Evolutionary conservation across 2,113 vertebrate genomes (phyloP).

Genomic region (Baryphthengus martii): DNA sequence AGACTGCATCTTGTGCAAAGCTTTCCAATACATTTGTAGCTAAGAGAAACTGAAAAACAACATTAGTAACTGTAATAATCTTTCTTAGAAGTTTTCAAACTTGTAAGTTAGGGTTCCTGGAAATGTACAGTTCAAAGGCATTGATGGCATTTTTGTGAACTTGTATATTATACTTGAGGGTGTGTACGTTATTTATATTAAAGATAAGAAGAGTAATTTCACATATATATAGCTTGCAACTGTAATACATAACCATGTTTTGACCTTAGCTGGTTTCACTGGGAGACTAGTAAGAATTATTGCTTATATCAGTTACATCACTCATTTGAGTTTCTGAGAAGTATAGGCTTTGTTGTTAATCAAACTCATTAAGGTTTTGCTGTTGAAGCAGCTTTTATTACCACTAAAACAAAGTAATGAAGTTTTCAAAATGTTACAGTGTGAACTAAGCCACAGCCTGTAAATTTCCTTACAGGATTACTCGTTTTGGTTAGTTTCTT

Average conservation of each 20-base stretch:
- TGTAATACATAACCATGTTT: not conserved
- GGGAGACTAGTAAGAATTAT: not conserved
- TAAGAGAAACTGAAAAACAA: conserved; percentile 4
- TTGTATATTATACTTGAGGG: fast-evolving
- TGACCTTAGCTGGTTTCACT: not conserved
- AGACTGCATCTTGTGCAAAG: not conserved
- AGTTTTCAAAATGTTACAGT: not conserved
- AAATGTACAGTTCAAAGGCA: not conserved
- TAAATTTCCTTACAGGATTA: not conserved
- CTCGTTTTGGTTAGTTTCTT: not conserved
- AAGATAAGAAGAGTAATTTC: not conserved
- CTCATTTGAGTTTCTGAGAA: not conserved
- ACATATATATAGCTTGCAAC: not conserved
- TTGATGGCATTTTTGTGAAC: not conserved
- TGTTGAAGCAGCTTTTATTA: not conserved
- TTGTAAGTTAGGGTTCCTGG: not conserved
- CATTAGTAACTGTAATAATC: not conserved
- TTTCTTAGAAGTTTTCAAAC: not conserved
- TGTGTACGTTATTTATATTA: not conserved
- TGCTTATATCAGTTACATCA: not conserved
- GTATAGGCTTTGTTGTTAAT: not conserved
- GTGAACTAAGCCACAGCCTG: not conserved
- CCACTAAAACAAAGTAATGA: not conserved
- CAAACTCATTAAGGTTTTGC: not conserved
- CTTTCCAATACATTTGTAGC: conserved; percentile 31